Evolutionary conservation across 2,888 invertebrate species (phyloP).

Genomic region (Ligdia adustata): DNA sequence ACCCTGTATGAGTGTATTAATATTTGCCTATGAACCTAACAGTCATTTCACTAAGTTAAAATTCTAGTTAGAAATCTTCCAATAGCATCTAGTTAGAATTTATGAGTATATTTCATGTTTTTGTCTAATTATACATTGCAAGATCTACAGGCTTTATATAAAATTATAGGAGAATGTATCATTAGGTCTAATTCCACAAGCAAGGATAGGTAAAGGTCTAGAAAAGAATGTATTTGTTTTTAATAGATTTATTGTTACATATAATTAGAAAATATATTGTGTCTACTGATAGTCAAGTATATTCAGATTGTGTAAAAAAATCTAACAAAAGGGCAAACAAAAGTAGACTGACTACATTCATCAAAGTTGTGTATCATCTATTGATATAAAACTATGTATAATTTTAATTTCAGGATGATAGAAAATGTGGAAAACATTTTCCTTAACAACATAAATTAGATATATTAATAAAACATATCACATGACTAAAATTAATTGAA

Average conservation of each 20-base stretch:
- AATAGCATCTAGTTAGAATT: too few relatives aligned
- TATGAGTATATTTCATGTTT: too few relatives aligned
- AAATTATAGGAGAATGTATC: too few relatives aligned
- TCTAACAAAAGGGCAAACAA: slow-evolving; percentile 33
- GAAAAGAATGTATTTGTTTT: slow-evolving; percentile 31
- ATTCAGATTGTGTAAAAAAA: slow-evolving; percentile 39
- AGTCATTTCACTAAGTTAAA: too few relatives aligned
- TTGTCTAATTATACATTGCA: too few relatives aligned
- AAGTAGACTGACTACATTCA: slow-evolving; percentile 59
- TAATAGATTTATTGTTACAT: slow-evolving; percentile 36
- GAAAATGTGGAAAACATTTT: slow-evolving; percentile 65
- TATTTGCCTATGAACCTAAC: too few relatives aligned
- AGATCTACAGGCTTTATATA: too few relatives aligned
- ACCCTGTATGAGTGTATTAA: not conserved
- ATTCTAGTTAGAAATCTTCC: too few relatives aligned
- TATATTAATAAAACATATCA: slow-evolving; percentile 77
- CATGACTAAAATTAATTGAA: slow-evolving; percentile 76
- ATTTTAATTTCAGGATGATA: slow-evolving; percentile 71
- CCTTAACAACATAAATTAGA: slow-evolving; percentile 78
- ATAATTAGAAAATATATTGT: slow-evolving; percentile 37
- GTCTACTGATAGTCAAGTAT: slow-evolving; percentile 40
- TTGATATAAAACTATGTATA: slow-evolving; percentile 70
- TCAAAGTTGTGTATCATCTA: slow-evolving; percentile 79
- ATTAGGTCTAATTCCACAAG: not conserved
- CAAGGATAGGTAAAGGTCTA: not conserved